Conservation (phyloP, 2,113 vertebrate genomes). For the Psittacara wagleri region DNA sequence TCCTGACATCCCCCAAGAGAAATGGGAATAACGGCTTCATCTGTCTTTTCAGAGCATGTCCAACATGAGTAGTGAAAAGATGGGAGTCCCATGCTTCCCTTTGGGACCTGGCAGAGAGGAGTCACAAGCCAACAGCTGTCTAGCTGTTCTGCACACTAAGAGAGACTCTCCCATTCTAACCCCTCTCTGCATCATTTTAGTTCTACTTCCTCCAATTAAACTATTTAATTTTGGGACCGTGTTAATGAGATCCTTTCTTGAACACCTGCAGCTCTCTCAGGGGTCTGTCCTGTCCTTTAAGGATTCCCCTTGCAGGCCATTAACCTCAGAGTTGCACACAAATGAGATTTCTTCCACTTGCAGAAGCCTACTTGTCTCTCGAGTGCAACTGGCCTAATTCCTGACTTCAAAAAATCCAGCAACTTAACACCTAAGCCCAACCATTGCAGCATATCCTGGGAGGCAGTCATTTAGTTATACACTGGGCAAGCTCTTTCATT, state of each 20-base stretch:
- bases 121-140: not conserved
- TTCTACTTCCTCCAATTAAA: not conserved
- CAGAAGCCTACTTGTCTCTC: not conserved
- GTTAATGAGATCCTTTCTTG: not conserved
- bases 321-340: not conserved
- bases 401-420: not conserved
- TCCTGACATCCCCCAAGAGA: not conserved
- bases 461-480: not conserved
- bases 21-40: not conserved
- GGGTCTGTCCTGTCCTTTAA: not conserved
- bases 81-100: not conserved
- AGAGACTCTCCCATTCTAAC: not conserved
- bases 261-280: not conserved
- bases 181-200: not conserved
- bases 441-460: not conserved
- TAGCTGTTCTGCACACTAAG: not conserved
- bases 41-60: not conserved
- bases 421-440: not conserved
- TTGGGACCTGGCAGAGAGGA: not conserved
- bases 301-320: not conserved
- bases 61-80: fast-evolving
- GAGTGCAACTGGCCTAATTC: not conserved
- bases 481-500: not conserved
- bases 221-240: not conserved
- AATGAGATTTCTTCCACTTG: not conserved